These are phyloP conservation scores for Temnothorax longispinosus DNA, from an alignment of 1,140 invertebrate genomes.

Conservation along the genomic window DNA sequence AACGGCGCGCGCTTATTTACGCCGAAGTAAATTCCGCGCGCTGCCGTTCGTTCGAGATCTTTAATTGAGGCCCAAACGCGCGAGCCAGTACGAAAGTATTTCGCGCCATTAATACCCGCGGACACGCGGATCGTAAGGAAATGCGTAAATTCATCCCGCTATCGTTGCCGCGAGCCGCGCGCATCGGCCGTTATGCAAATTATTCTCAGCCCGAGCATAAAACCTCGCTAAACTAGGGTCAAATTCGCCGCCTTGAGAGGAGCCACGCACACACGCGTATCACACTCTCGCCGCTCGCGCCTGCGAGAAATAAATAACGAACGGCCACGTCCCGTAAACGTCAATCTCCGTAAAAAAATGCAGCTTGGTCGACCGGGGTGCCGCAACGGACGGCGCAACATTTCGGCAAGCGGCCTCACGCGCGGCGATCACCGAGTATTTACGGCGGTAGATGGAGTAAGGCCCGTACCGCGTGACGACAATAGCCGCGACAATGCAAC, in stretches of 20 bases:
- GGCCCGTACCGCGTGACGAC: neutral
- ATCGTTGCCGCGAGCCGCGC: constrained; percentile 32
- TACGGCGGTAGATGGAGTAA: constrained; percentile 47
- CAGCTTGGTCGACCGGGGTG: constrained; percentile 21
- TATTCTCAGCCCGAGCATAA: constrained; percentile 44
- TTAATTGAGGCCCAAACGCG: constrained; percentile 33
- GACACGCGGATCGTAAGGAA: constrained; percentile 48
- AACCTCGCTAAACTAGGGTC: constrained; percentile 44
- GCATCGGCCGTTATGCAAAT: constrained; percentile 47
- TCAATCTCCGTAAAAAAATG: constrained; percentile 66
- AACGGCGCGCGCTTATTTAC: constrained; percentile 44
- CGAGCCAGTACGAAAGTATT: constrained; percentile 29
- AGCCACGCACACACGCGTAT: neutral
- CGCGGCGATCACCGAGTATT: constrained; percentile 54
- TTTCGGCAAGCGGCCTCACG: constrained; percentile 55
- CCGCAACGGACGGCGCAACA: neutral
- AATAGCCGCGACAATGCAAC: constrained; percentile 58
- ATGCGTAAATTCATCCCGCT: constrained; percentile 53
- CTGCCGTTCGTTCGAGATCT: constrained; percentile 44
- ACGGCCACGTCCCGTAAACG: constrained; percentile 60
- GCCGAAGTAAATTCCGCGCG: constrained; percentile 44
- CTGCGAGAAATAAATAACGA: constrained; percentile 61
- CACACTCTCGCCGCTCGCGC: constrained; percentile 5
- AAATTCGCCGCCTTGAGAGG: constrained; percentile 15
- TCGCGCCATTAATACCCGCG: constrained; percentile 41